Conservation (phyloP, 1,140 invertebrate genomes). For the Chionoecetes opilio region DNA sequence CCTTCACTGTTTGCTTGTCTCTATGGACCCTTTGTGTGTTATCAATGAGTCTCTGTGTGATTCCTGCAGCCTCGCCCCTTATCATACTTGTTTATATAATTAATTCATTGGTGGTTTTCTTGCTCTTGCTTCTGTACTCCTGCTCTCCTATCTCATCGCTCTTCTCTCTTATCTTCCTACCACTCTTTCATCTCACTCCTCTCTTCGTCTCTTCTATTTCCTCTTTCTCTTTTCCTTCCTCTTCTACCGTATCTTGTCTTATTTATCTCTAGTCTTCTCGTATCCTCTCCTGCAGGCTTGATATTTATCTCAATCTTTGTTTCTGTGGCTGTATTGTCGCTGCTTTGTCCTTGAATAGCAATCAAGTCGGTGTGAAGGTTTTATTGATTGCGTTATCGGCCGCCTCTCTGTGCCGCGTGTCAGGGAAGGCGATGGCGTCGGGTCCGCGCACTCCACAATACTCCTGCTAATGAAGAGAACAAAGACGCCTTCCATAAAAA, state of each 20-base stretch:
- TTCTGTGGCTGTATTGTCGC: not conserved
- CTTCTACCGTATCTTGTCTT: no score
- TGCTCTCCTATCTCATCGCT: not conserved
- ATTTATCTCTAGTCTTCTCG: not conserved
- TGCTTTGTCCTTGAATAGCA: not conserved
- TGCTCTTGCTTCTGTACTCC: no score
- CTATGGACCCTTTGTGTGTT: not conserved
- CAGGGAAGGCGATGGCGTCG: not conserved
- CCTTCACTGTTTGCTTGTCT: not conserved
- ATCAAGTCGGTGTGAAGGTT: not conserved
- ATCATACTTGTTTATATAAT: not conserved
- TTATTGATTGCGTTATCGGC: slow-evolving; percentile 28
- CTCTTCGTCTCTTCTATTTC: not conserved
- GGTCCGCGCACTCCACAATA: not conserved
- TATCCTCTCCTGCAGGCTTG: not conserved
- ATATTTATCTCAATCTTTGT: slow-evolving; percentile 1
- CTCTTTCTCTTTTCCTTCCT: not conserved
- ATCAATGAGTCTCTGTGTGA: not conserved
- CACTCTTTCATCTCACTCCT: not conserved
- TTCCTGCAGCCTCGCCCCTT: not conserved
- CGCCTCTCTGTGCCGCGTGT: not conserved
- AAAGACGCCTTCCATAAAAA: not conserved
- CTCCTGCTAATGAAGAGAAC: not conserved
- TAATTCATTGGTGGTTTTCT: slow-evolving; percentile 3
- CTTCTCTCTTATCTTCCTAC: no score